Evolutionary conservation across 92 coral and sea anemone genomes (phyloP), one percentile per base, ranked within the genome.

Genomic region (Blastomussa wellsi): DNA sequence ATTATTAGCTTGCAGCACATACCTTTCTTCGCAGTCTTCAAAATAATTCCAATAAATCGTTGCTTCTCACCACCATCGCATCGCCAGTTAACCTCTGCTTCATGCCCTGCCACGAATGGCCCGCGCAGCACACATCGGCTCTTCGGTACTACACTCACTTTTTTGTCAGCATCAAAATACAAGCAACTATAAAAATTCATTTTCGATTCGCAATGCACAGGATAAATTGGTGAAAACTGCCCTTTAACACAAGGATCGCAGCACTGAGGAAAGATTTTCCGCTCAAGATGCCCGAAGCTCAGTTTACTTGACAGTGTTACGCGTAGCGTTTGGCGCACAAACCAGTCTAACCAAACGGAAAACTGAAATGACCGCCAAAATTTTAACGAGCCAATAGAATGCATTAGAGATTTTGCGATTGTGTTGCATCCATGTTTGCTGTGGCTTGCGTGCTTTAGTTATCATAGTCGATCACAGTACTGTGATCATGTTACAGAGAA

Each of bases 111-210:
- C 48, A 62, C 67, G 49, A 91, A 91, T 22, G 92, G 87, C 24
- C 91, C 94, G 36, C 92, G 70, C 29, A 91, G 37, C 44, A 69
- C 86, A 73, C 91, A 88, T 7, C 85, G 80, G 53, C 79, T 77
- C 28, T 78, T 91, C 2, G 94, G 92, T 20, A 91, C 51, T 2
- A 79, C 64, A 16, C 84, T 84, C 9, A 88, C 74, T 60, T 88
- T 91, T 82, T 88, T 72, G 81, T 88, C 92, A 33, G 78, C 52
- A 26, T 79, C 55, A 80, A 91, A 91, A 65, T 91, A 91, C 44
- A 91, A 26, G 71, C 87, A 91, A 26, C 83, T 26, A 79, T 79
- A 79, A 22, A 79, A 79, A 79, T 47, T 41, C 83, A 64, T 79
- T 26, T 79, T 41, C 36, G 29, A 51, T 16, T 35, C 24, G 42